phyloP scores from a whole-genome alignment of 1,140 invertebrate genomes.

The Homarus americanus region DNA sequence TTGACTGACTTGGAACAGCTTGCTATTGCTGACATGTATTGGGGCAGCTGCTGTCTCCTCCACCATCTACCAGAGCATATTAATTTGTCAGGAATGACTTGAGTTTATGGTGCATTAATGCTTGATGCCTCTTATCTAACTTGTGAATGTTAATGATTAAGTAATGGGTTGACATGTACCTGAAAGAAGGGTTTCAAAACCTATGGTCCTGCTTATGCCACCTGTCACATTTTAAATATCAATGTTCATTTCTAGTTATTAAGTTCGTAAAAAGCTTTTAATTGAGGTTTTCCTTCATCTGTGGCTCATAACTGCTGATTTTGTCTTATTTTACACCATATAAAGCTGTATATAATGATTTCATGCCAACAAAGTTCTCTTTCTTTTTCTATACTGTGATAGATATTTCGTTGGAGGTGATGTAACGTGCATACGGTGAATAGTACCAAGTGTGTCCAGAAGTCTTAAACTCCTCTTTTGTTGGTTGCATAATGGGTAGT shows the following conservation, averaged over 20 bases:
- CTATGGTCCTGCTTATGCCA: not conserved
- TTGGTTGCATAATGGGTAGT: conserved; percentile 17
- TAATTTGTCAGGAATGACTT: not conserved
- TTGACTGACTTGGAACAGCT: not conserved
- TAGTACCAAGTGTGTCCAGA: conserved; percentile 9
- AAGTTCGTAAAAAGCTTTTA: conserved; percentile 7
- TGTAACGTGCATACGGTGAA: not conserved
- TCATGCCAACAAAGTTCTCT: conserved; percentile 64
- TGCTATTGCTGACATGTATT: not conserved
- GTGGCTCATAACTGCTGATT: conserved; percentile 47
- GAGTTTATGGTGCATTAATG: not conserved
- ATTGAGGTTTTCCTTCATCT: conserved; percentile 15
- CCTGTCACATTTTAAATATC: not conserved
- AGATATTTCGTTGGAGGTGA: conserved; percentile 37
- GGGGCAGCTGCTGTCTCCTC: conserved; percentile 27
- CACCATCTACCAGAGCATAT: conserved; percentile 3
- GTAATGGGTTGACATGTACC: not conserved
- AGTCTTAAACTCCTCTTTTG: conserved; percentile 28
- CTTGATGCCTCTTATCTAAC: not conserved
- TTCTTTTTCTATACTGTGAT: conserved; percentile 49
- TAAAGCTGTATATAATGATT: conserved; percentile 67
- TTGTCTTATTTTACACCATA: conserved; percentile 36
- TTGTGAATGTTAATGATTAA: not conserved
- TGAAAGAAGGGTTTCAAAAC: not conserved
- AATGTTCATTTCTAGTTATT: no score